Evolutionary conservation across 1,140 invertebrate species (phyloP).

Genomic region (Drosophila azteca): DNA sequence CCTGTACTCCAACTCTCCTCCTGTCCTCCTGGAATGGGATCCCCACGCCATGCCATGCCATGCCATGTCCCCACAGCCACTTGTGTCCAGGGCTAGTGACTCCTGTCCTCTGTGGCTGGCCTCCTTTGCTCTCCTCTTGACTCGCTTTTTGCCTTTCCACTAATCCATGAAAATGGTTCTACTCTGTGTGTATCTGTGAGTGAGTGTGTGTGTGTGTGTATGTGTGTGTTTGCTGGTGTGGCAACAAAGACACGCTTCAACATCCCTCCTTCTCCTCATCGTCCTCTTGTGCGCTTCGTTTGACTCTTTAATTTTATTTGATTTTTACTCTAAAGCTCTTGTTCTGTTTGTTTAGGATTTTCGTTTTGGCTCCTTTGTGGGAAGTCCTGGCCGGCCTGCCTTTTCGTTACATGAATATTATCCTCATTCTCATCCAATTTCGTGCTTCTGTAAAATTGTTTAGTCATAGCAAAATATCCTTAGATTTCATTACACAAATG

Average conservation of each 20-base stretch:
- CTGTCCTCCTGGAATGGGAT: background rate
- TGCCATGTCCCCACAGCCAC: constrained; percentile 10
- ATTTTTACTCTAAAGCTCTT: constrained; percentile 48
- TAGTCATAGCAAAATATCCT: constrained; percentile 8
- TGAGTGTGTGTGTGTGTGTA: constrained; percentile 12
- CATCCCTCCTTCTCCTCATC: constrained; percentile 10
- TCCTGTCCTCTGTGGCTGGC: constrained; percentile 8
- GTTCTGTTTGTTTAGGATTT: constrained; percentile 56
- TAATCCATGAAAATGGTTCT: constrained; percentile 40
- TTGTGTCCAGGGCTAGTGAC: constrained; percentile 22
- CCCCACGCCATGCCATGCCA: no score
- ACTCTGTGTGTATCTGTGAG: background rate
- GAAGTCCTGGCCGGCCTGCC: constrained; percentile 25
- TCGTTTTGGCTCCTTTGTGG: constrained; percentile 7
- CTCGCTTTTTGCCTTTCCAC: constrained; percentile 47
- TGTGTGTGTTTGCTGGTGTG: constrained; percentile 19
- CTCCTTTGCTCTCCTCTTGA: constrained; percentile 19
- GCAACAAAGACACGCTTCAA: constrained; percentile 49
- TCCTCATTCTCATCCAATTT: background rate
- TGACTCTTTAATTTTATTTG: constrained; percentile 66
- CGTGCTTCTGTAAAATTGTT: constrained; percentile 15
- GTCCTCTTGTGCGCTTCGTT: constrained; percentile 39
- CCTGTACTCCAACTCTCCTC: constrained; percentile 6
- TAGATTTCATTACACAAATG: constrained; percentile 23
- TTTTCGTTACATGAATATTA: constrained; percentile 11